phyloP scores from a whole-genome alignment of 2,888 invertebrate genomes.

The Sepioteuthis lessoniana region DNA sequence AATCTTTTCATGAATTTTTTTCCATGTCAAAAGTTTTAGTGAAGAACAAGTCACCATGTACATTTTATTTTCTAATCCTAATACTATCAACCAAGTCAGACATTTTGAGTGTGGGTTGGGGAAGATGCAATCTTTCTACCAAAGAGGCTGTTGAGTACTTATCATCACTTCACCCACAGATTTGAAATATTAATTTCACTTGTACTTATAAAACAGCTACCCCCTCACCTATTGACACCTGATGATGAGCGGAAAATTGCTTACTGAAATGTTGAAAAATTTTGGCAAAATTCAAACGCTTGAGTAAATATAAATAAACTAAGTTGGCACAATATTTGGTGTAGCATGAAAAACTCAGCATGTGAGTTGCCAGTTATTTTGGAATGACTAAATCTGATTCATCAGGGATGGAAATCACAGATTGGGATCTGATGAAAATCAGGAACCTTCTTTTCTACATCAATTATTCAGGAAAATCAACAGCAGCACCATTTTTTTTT shows the following conservation, averaged over 20 bases:
- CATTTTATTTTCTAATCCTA: too few relatives aligned
- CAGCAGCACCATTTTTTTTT: background rate
- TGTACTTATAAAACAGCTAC: background rate
- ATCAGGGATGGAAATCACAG: background rate
- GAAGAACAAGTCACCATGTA: too few relatives aligned
- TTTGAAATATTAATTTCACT: background rate
- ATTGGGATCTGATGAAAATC: background rate
- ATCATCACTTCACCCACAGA: background rate
- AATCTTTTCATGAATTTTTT: too few relatives aligned
- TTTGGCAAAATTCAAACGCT: constrained; percentile 52
- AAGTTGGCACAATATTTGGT: background rate
- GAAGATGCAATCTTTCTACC: background rate
- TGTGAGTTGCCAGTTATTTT: background rate
- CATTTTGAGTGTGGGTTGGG: too few relatives aligned
- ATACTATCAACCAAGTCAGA: too few relatives aligned
- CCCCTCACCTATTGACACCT: background rate
- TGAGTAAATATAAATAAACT: background rate
- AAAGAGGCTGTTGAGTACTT: background rate
- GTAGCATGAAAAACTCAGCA: background rate
- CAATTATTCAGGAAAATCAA: background rate
- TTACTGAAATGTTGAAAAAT: background rate
- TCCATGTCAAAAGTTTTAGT: too few relatives aligned
- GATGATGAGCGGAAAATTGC: background rate
- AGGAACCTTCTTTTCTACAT: background rate
- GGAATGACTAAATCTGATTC: background rate